A percentile compares a stretch with the other conserved stretches of the same genome.
phyloP scores from a whole-genome alignment of 2,888 invertebrate genomes.

The Noctua pronuba region DNA sequence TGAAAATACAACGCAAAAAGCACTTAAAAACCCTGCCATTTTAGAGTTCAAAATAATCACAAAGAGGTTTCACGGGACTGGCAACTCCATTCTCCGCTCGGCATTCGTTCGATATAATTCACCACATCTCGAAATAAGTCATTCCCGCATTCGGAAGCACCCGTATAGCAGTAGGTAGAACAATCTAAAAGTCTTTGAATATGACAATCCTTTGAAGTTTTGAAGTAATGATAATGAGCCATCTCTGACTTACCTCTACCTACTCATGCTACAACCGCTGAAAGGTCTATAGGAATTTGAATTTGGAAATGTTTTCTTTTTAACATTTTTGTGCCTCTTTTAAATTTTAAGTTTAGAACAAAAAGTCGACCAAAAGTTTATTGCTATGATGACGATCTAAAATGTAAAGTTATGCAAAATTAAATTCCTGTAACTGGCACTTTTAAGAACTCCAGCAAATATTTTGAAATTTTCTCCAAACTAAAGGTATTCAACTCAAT shows the following conservation, averaged over 20 bases:
- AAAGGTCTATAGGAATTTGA: constrained; percentile 22
- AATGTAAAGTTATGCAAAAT: neutral
- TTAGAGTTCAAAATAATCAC: neutral
- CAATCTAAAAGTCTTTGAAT: constrained; percentile 21
- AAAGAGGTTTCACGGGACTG: neutral
- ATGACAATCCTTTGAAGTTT: constrained; percentile 31
- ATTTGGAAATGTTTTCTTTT: neutral
- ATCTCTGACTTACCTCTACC: constrained; percentile 15
- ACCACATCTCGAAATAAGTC: constrained; percentile 4
- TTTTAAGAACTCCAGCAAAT: constrained; percentile 10
- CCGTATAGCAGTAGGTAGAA: neutral
- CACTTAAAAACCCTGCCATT: neutral
- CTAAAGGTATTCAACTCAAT: constrained; percentile 45
- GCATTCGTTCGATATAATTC: constrained; percentile 20
- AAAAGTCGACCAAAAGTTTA: neutral
- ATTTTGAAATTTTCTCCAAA: neutral
- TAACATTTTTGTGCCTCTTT: neutral
- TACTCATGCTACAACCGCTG: neutral
- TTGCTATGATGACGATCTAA: neutral
- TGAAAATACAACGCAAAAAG: neutral
- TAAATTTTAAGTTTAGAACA: neutral
- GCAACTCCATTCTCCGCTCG: neutral
- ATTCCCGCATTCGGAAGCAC: constrained; percentile 6
- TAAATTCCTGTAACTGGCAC: neutral
- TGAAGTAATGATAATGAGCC: constrained; percentile 40